These are phyloP conservation scores for Apamea anceps DNA, from an alignment of 2,888 invertebrate genomes.

Conservation along the genomic window DNA sequence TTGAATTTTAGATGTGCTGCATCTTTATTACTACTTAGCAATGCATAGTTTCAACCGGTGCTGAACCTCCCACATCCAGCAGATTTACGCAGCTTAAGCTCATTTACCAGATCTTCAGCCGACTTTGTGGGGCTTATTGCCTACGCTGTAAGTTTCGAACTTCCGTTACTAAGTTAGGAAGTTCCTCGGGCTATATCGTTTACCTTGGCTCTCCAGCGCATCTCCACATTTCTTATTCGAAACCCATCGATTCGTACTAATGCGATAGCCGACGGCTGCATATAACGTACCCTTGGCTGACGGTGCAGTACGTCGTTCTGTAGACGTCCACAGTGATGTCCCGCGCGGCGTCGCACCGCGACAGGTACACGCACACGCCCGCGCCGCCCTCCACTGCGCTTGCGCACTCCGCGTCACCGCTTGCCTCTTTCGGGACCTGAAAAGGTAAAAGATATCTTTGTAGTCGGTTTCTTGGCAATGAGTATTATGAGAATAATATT, in stretches of 20 bases:
- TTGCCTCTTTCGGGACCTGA: slow-evolving; percentile 71
- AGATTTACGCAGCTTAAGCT: too few species aligned
- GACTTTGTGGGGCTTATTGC: neutral
- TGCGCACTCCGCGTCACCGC: slow-evolving; percentile 71
- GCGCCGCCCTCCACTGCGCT: slow-evolving; percentile 69
- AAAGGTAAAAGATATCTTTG: neutral
- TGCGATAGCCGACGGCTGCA: neutral
- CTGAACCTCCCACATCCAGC: too few species aligned
- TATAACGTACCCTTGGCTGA: slow-evolving; percentile 75
- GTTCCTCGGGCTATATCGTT: neutral
- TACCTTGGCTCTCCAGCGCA: neutral
- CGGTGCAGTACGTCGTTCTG: slow-evolving; percentile 76
- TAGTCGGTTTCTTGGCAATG: neutral
- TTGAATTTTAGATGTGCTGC: neutral
- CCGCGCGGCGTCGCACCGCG: slow-evolving; percentile 77
- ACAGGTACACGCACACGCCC: slow-evolving; percentile 83
- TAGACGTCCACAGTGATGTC: slow-evolving; percentile 75
- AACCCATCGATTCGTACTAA: neutral
- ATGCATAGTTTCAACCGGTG: neutral
- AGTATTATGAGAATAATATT: neutral
- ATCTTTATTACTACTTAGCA: neutral
- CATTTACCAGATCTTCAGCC: neutral
- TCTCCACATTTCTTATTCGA: neutral
- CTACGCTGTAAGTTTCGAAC: neutral
- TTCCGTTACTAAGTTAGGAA: neutral